Evolutionary conservation across 2,888 invertebrate species (phyloP).

Genomic region (Mellilla xanthometata): DNA sequence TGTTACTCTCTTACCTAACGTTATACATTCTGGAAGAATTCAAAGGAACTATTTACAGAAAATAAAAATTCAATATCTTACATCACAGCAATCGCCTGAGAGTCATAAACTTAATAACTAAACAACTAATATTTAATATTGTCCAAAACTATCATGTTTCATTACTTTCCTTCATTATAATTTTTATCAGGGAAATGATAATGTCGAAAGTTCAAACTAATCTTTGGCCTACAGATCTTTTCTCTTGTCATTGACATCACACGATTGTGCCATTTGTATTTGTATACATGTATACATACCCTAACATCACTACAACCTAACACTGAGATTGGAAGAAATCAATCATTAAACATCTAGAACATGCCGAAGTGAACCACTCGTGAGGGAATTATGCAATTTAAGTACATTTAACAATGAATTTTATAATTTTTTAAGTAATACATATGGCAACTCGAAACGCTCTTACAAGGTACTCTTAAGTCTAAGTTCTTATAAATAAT

Average conservation of each 20-base stretch:
- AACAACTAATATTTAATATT: constrained; percentile 46
- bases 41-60: constrained; percentile 48
- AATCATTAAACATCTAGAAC: constrained; percentile 26
- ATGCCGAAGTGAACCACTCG: constrained; percentile 23
- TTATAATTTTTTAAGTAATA: constrained; percentile 45
- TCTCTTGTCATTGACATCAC: constrained; percentile 47
- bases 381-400: constrained; percentile 49
- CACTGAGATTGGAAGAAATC: constrained; percentile 52
- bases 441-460: constrained; percentile 72
- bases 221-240: constrained; percentile 81
- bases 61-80: constrained; percentile 56
- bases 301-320: constrained; percentile 48
- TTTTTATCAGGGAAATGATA: constrained; percentile 35
- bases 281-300: constrained; percentile 28
- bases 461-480: constrained; percentile 45
- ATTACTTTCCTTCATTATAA: constrained; percentile 38
- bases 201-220: constrained; percentile 58
- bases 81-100: constrained; percentile 80
- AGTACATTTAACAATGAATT: constrained; percentile 61
- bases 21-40: constrained; percentile 25
- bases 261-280: constrained; percentile 50
- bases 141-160: constrained; percentile 54
- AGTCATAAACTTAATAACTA: constrained; percentile 66
- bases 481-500: constrained; percentile 45
- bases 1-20: constrained; percentile 20